Evolutionary conservation across 2,888 invertebrate genomes (phyloP).

Genomic region (Cantharis rufa): DNA sequence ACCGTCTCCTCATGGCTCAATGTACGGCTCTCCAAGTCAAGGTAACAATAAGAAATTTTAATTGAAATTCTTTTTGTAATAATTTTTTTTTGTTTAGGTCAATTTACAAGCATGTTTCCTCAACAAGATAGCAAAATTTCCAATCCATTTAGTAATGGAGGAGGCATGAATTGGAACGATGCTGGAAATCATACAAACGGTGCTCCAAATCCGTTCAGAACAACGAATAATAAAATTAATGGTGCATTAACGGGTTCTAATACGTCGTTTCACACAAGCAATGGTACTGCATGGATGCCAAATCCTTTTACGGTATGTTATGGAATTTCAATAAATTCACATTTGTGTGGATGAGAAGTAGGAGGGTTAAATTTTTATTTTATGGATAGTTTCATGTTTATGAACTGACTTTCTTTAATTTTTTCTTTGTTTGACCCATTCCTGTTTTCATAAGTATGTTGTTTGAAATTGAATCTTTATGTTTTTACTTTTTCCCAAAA

Average conservation of each 20-base stretch:
- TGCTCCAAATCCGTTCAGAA: constrained; percentile 47
- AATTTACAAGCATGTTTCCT: constrained; percentile 48
- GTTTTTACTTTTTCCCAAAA: not conserved
- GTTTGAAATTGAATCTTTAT: too few relatives aligned
- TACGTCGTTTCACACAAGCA: constrained; percentile 11
- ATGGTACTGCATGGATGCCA: constrained; percentile 34
- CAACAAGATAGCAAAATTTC: constrained; percentile 41
- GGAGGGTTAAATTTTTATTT: not conserved
- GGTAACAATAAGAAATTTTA: constrained; percentile 37
- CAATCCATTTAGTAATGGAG: constrained; percentile 37
- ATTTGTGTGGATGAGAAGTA: not conserved
- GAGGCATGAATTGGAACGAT: constrained; percentile 13
- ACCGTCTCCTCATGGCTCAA: constrained; percentile 51
- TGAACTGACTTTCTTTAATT: not conserved
- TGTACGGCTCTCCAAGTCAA: constrained; percentile 56
- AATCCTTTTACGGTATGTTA: constrained; percentile 29
- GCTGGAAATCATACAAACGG: constrained; percentile 3
- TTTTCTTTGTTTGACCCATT: not conserved
- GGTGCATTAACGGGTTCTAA: constrained; percentile 15
- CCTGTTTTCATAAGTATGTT: not conserved
- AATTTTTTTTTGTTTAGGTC: constrained; percentile 43
- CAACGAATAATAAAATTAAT: constrained; percentile 36
- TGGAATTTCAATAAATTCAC: constrained; percentile 51
- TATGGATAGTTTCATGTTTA: not conserved
- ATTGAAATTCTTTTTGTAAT: not conserved